Evolutionary conservation across 2,797 vertebrate genomes (phyloP), one percentile per base, ranked within the genome.

Genomic region (Sparidentex hasta): DNA sequence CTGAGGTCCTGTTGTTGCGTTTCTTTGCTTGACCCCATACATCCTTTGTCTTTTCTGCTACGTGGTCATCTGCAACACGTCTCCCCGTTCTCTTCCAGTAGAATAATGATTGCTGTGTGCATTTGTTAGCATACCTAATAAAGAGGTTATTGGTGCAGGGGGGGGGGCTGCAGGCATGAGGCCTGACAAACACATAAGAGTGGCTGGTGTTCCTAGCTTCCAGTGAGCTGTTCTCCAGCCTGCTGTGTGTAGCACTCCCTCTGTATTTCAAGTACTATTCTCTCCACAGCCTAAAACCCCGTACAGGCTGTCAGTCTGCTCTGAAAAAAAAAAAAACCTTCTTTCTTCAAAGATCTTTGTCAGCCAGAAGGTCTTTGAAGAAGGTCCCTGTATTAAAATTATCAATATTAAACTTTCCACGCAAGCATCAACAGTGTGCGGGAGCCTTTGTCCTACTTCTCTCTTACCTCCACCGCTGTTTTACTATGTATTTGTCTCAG

Each of bases 271-370:
- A 27, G 38, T 68, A 16, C 16, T 3, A 7, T 33, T 50, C 21
- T 44, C 38, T 5, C 21, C 16, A 44, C 13, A 11, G 16, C 33
- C 16, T 25, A 43, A 43, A 54, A 54, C 25, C 23, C 1, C 18
- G 14, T 25, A 11, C 23, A 56, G 11, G 27, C 23, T 43, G 13
- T 27, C 38, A 46, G 29, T 44, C 3, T 14, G 29, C 8, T 56
- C 7, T 44, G 23, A 44, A 11, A 20, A 27, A 27, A 27, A n/a
- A n/a, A n/a, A n/a, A 66, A 46, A 54, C 16, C 17, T 16, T 16
- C 29, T 21, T 21, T 51, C 63, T 51, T 58, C 44, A 51, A 58
- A 71, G 56, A 38, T 12, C 21, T 13, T 43, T 52, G 57, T 51
- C 47, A 52, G 47, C 3, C 17, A 43, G 2, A 43, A 13, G 13